These are phyloP conservation scores for Callocephalon fimbriatum DNA, from an alignment of 2,113 vertebrate genomes.

Conservation along the genomic window DNA sequence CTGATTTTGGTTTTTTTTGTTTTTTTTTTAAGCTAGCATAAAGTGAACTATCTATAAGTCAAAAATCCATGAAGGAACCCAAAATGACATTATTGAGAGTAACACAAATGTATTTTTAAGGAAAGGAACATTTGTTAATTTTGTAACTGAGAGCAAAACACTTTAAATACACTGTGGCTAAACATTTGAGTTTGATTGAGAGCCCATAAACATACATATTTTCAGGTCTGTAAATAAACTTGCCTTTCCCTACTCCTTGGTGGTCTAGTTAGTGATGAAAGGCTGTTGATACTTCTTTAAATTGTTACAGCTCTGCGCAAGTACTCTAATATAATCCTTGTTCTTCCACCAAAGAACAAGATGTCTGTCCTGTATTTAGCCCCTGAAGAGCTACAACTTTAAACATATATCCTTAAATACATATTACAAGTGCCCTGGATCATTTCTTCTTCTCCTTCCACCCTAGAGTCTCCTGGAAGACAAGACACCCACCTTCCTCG, in stretches of 20 bases:
- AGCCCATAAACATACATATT: background rate
- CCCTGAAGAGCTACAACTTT: background rate
- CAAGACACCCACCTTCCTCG: background rate
- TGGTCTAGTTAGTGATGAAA: background rate
- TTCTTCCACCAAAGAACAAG: background rate
- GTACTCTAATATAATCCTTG: background rate
- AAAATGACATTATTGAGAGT: background rate
- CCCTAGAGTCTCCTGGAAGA: background rate
- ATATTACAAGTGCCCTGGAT: background rate
- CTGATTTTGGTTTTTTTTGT: background rate
- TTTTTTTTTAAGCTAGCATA: background rate
- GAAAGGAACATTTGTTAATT: background rate
- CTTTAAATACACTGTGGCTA: background rate
- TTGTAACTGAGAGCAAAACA: background rate
- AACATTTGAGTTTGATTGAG: background rate
- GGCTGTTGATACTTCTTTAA: background rate
- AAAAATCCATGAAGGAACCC: background rate
- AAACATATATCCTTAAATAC: background rate
- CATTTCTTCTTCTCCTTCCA: background rate
- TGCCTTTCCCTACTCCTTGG: background rate
- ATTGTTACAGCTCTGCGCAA: background rate
- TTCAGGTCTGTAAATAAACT: background rate
- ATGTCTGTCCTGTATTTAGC: background rate
- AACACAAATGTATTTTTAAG: background rate
- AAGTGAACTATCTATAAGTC: background rate